A percentile compares a stretch with the other conserved stretches of the same genome.
phyloP scores from a whole-genome alignment of 2,797 vertebrate species.

The Gambelia wislizenii region DNA sequence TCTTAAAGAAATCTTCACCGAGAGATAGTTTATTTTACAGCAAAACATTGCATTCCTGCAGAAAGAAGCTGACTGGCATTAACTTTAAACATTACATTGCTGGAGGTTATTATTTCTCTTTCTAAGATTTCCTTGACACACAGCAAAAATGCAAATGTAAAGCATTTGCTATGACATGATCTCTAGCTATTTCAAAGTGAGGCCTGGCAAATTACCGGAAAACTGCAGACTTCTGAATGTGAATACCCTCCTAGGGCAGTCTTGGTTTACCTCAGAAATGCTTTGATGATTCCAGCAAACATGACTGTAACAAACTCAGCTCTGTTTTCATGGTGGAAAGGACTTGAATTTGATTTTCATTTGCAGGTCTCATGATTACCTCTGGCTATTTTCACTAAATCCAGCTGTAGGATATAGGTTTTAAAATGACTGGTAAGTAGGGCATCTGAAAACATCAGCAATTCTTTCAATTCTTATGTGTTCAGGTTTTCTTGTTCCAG shows the following conservation, averaged over 20 bases:
- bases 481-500: conserved; percentile 19
- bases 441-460: not conserved
- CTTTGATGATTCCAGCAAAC: conserved; percentile 70
- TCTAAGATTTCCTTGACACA: conserved; percentile 34
- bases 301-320: conserved; percentile 54
- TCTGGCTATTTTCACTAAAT: conserved; percentile 51
- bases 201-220: conserved; percentile 55
- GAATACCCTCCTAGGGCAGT: conserved; percentile 57
- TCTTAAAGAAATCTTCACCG: not conserved
- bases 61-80: not conserved
- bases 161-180: conserved; percentile 19
- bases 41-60: conserved; percentile 8
- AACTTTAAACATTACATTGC: conserved; percentile 12
- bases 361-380: conserved; percentile 52
- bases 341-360: conserved; percentile 59
- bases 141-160: conserved; percentile 16
- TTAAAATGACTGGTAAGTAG: not conserved
- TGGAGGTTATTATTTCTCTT: conserved; percentile 23
- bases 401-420: not conserved
- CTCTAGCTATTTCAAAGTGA: conserved; percentile 29
- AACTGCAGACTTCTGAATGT: conserved; percentile 51
- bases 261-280: conserved; percentile 71
- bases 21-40: conserved; percentile 1
- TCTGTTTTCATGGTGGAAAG: conserved; percentile 57
- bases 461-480: conserved; percentile 35